These are phyloP conservation scores for Drosophila albomicans DNA, from an alignment of 1,140 invertebrate species.

Conservation along the genomic window DNA sequence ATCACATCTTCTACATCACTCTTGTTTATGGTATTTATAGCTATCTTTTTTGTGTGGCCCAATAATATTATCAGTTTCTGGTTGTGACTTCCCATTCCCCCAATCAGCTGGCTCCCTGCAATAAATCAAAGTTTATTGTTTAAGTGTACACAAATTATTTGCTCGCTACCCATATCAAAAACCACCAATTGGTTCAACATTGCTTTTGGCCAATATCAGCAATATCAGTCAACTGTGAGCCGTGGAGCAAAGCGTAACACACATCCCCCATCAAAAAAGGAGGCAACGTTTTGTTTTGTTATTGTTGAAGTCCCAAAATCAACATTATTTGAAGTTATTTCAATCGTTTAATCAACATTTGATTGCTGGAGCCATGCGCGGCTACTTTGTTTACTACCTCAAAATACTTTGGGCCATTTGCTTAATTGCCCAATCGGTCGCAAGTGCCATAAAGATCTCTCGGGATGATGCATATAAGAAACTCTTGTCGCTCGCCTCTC, in stretches of 20 bases:
- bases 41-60: constrained; percentile 12
- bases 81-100: constrained; percentile 19
- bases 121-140: constrained; percentile 74
- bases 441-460: constrained; percentile 34
- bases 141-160: constrained; percentile 63
- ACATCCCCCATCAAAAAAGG: background rate
- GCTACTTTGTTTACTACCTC: constrained; percentile 58
- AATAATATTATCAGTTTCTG: constrained; percentile 11
- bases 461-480: constrained; percentile 66
- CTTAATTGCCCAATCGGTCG: constrained; percentile 34
- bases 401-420: constrained; percentile 64
- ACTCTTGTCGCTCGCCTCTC: constrained; percentile 50
- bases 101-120: constrained; percentile 34
- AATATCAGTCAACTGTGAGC: constrained; percentile 60
- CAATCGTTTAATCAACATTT: constrained; percentile 50
- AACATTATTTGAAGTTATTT: constrained; percentile 56
- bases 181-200: constrained; percentile 8
- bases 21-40: constrained; percentile 17
- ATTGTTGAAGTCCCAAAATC: constrained; percentile 44
- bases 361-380: constrained; percentile 64
- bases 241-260: constrained; percentile 59
- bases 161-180: constrained; percentile 29
- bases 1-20: constrained; percentile 23
- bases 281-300: constrained; percentile 51
- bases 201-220: constrained; percentile 3